Base-by-base conservation (phyloP, 2,797 vertebrate species). In the Taenioides sp. region DNA sequence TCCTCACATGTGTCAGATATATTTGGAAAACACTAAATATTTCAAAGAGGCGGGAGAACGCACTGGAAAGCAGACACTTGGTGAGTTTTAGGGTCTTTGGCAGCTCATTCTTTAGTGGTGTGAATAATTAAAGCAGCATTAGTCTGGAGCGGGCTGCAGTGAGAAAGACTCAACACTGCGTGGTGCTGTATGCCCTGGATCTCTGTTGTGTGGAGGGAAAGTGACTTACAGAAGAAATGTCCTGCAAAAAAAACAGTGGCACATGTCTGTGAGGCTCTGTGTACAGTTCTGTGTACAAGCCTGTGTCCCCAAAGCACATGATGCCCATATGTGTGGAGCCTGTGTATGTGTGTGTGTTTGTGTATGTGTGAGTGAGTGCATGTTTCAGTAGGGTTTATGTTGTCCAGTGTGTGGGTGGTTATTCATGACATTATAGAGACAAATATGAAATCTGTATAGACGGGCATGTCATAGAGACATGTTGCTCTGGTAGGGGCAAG, bases 131-230 rank as follows among this genome's bases (percentile, higher is more conserved):
- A 85, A 47, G 3, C 1, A 75, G 18, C 2, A 0, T 76, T 73
- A 73, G 62, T 62, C 12, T 20, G 47, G 69, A 67, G 71, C 40
- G 14, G 1, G 0, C 6, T 87, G 88, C 73, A 88, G 79, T 85
- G 71, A 72, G 16, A 7, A 25, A 0, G 4, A 22, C 25, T 47
- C 70, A 52, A 76, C 90, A 88, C 90, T 72, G 78, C 43, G 87
- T 82, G 89, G 87, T 3, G 83, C 90, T 87, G 82, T 72, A 25
- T 73, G 67, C 71, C 86, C 78, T 83, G 3, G 43, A 50, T 66
- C 79, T 69, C n/a, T 40, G 67, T 54, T 61, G 23, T 0, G n/a
- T 3, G 40, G 49, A 40, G 58, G n/a, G 58, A 67, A 70, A 61
- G 50, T 17, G 71, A 79, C 77, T 67, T 74, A 57, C 71, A 80